phyloP scores from a whole-genome alignment of 2,797 vertebrate species.

The Acipenser oxyrinchus region DNA sequence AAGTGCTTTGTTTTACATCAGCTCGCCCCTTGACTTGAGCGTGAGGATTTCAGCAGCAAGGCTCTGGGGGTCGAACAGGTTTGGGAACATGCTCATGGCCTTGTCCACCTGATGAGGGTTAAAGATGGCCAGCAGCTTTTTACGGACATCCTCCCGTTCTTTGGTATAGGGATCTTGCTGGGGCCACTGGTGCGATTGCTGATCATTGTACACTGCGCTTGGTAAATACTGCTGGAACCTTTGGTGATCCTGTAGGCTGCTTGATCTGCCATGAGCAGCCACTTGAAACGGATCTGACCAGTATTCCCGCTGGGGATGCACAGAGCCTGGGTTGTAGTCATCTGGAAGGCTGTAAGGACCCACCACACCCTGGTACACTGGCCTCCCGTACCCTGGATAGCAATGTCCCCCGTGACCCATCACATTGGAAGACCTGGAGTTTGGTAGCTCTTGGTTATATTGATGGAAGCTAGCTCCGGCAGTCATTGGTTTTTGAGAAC shows the following conservation, averaged over 20 bases:
- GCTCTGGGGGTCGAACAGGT: constrained; percentile 71
- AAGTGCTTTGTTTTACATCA: constrained; percentile 30
- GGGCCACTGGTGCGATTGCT: constrained; percentile 40
- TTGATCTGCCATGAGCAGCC: constrained; percentile 27
- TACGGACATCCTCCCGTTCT: constrained; percentile 63
- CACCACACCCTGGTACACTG: constrained; percentile 22
- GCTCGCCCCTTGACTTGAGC: constrained; percentile 55
- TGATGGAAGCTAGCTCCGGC: constrained; percentile 34
- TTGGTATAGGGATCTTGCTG: constrained; percentile 41
- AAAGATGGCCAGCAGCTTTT: constrained; percentile 84
- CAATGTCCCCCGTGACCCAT: constrained; percentile 30
- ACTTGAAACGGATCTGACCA: constrained; percentile 70
- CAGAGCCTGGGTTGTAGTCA: constrained; percentile 25
- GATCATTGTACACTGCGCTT: constrained; percentile 13
- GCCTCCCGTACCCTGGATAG: constrained; percentile 47
- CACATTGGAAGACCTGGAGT: constrained; percentile 16
- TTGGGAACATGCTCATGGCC: constrained; percentile 81
- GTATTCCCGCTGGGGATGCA: constrained; percentile 44
- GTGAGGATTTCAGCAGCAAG: constrained; percentile 79
- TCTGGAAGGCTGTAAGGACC: constrained; percentile 66
- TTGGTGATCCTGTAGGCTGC: constrained; percentile 29
- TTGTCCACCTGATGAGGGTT: constrained; percentile 74
- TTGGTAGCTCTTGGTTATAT: constrained; percentile 36
- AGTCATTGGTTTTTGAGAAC: constrained; percentile 31
- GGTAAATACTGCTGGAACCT: constrained; percentile 18